Evolutionary conservation across 2,888 invertebrate genomes (phyloP).

Genomic region (Cheilosia urbana): DNA sequence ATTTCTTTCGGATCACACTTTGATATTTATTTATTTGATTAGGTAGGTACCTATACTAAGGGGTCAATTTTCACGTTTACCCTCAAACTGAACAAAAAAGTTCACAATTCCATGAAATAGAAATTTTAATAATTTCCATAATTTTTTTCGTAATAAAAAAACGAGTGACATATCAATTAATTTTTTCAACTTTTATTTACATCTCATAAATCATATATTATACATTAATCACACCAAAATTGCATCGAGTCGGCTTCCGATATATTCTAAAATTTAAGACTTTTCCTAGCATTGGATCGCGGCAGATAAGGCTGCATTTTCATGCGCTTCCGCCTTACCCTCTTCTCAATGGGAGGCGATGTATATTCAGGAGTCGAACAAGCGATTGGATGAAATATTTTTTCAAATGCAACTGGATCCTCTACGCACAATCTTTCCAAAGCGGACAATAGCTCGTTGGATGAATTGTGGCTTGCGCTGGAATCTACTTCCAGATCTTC

Average conservation of each 20-base stretch:
- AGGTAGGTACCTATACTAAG: too few relatives aligned
- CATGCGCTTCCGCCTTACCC: conserved; percentile 14
- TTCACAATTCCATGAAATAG: too few relatives aligned
- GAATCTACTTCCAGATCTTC: background rate
- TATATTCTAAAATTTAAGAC: conserved; percentile 30
- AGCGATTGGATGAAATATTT: conserved; percentile 31
- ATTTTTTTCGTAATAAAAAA: too few relatives aligned
- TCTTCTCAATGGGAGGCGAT: conserved; percentile 33
- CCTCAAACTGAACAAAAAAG: too few relatives aligned
- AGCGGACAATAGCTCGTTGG: conserved; percentile 19
- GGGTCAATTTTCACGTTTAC: too few relatives aligned
- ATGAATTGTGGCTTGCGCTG: background rate
- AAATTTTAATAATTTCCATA: too few relatives aligned
- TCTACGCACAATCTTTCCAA: conserved; percentile 35
- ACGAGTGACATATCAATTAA: too few relatives aligned
- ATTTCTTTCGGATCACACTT: too few relatives aligned
- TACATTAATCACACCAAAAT: background rate
- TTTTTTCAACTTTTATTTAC: background rate
- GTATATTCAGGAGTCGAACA: conserved; percentile 36
- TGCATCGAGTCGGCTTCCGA: background rate
- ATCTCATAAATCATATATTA: background rate
- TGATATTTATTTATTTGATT: too few relatives aligned
- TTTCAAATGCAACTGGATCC: conserved; percentile 38
- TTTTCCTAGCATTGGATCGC: conserved; percentile 21
- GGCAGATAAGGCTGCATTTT: conserved; percentile 17